Evolutionary conservation across 2,888 invertebrate species (phyloP), one percentile per base, ranked within the genome.

Genomic region (Trachelus stipa): DNA sequence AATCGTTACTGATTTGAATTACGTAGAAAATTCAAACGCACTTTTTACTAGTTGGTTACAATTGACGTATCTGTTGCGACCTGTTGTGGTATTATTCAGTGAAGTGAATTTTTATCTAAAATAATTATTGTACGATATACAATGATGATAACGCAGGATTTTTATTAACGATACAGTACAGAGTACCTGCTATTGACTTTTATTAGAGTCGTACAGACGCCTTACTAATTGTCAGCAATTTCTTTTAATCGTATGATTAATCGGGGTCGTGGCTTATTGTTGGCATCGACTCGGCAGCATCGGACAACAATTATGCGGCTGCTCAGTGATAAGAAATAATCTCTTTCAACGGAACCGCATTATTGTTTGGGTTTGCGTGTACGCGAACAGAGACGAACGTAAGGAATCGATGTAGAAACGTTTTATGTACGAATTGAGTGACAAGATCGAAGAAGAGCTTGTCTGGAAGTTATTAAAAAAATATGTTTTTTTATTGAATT

Each of bases 401-500:
- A 9, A 23, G 2, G 56, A 35, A 15, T 69, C 12, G 68, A 35
- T 34, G 73, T 73, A 40, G 34, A 37, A 73, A 23, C 11, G 76
- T 34, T 33, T 73, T 12, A 15, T 35, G 9, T 30, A 35, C 35
- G 33, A 78, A 34, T 12, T 9, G 73, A 12, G 34, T 15, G 73
- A 34, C 15, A 35, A 1, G 73, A 34, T 73, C n/a, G 33, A 23
- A 12, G 33, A 73, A 73, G 34, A 34, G 23, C 0, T 23, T 56
- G 56, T 56, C 56, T 56, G 15, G 23, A 23, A 9, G 56, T 56
- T 56, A 23, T 23, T 77, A 80, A 68, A 81, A 84, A 83, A 82
- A 85, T 85, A 82, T 84, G 80, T 84, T 85, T 83, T 85, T 83
- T 80, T 78, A 81, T 81, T 79, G 75, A 79, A 81, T 80, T 83